phyloP scores from a whole-genome alignment of 1,140 invertebrate species.

The Melipona quadrifasciata region DNA sequence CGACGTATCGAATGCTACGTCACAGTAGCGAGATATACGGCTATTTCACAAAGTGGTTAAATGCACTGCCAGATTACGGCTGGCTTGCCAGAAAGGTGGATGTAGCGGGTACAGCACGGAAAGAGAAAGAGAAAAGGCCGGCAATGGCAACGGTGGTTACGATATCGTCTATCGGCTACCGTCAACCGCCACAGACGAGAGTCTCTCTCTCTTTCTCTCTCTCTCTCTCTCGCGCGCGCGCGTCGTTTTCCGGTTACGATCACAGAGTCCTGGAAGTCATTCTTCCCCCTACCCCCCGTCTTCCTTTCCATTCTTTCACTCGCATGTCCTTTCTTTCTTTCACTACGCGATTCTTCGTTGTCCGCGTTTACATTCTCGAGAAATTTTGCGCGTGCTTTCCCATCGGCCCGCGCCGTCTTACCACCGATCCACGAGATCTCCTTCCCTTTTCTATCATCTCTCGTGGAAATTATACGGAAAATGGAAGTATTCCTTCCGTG shows the following conservation, averaged over 20 bases:
- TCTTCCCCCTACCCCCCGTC: background rate
- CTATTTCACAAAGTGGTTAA: slow-evolving; percentile 81
- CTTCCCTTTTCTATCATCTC: slow-evolving; percentile 50
- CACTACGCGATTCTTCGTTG: background rate
- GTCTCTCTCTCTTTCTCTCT: slow-evolving; percentile 45
- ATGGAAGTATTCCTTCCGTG: slow-evolving; percentile 47
- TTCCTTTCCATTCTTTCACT: slow-evolving; percentile 23
- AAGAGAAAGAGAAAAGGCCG: slow-evolving; percentile 20
- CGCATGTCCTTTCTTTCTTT: background rate
- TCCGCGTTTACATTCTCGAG: slow-evolving; percentile 29
- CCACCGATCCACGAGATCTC: background rate
- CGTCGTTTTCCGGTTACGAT: slow-evolving; percentile 35
- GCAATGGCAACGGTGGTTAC: slow-evolving; percentile 30
- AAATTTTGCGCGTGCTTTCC: slow-evolving; percentile 18
- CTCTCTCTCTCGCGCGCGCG: background rate
- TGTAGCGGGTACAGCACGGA: background rate
- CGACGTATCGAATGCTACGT: slow-evolving; percentile 80
- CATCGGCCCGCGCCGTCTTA: background rate
- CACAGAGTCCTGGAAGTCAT: slow-evolving; percentile 9
- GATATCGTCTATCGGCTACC: slow-evolving; percentile 49
- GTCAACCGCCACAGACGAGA: slow-evolving; percentile 28
- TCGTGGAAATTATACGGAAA: slow-evolving; percentile 63
- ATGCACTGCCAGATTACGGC: slow-evolving; percentile 79
- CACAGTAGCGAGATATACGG: slow-evolving; percentile 77
- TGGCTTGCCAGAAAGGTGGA: background rate